These are phyloP conservation scores for Sebastes jordani DNA, from an alignment of 2,797 vertebrate genomes.

Conservation along the genomic window DNA sequence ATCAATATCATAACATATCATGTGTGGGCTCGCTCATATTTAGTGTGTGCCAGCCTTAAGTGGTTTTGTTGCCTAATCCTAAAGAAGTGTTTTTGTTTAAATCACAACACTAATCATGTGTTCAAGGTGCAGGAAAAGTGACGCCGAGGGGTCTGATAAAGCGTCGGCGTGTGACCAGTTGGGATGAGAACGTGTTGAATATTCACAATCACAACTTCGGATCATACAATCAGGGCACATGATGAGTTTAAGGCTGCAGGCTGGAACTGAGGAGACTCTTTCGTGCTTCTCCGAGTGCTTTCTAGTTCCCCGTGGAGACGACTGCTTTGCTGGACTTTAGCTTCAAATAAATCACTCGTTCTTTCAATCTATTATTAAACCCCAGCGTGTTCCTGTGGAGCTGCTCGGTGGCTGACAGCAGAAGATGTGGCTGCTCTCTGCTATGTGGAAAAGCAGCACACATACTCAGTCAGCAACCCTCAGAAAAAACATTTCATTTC, in stretches of 20 bases:
- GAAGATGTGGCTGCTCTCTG: neutral
- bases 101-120: too few relatives aligned
- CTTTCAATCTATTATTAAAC: conserved; percentile 1
- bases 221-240: neutral
- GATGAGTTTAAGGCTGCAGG: neutral
- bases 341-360: neutral
- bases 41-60: too few relatives aligned
- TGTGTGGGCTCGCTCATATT: too few relatives aligned
- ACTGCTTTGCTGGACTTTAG: conserved; percentile 1
- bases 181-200: too few relatives aligned
- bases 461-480: neutral
- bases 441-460: neutral
- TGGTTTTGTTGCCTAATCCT: too few relatives aligned
- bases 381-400: neutral
- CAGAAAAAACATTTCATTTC: neutral
- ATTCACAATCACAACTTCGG: neutral
- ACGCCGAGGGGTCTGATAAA: too few relatives aligned
- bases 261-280: neutral
- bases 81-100: too few relatives aligned
- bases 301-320: neutral
- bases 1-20: too few relatives aligned
- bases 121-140: too few relatives aligned
- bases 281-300: neutral
- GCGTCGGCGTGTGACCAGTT: too few relatives aligned
- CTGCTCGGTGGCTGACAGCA: neutral